These are phyloP conservation scores for Cynopterus brachyotis DNA, from an alignment of 2,113 vertebrate species.

Conservation along the genomic window DNA sequence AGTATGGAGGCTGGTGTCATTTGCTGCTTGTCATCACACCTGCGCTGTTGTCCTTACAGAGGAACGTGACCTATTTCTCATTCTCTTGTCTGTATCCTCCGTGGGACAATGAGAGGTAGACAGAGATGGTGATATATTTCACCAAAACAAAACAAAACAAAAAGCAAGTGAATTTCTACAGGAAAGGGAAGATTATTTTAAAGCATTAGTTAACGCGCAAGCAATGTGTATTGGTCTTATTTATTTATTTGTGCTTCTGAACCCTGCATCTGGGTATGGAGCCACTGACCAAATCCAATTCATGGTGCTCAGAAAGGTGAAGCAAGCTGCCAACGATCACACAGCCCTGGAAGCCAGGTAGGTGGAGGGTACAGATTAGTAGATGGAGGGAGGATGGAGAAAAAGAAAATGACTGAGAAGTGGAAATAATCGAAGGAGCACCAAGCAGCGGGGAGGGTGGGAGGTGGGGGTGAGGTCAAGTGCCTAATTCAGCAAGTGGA, in stretches of 20 bases:
- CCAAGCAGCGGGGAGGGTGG: rapidly evolving
- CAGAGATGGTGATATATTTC: not conserved
- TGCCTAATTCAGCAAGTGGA: no score
- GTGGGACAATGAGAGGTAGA: not conserved
- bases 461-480: not conserved
- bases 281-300: not conserved
- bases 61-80: not conserved
- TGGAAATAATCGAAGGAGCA: not conserved
- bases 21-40: not conserved
- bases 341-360: not conserved
- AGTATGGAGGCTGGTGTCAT: rapidly evolving
- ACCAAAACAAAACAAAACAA: not conserved
- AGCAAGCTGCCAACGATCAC: not conserved
- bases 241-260: not conserved
- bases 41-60: not conserved
- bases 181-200: not conserved
- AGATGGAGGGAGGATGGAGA: not conserved
- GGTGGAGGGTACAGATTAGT: no score
- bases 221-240: not conserved
- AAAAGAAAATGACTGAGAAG: not conserved
- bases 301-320: not conserved
- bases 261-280: not conserved
- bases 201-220: not conserved
- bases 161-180: not conserved
- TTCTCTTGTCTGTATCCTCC: not conserved